phyloP scores from a whole-genome alignment of 2,797 vertebrate genomes.

The Cynodonichthys magdalenae region DNA sequence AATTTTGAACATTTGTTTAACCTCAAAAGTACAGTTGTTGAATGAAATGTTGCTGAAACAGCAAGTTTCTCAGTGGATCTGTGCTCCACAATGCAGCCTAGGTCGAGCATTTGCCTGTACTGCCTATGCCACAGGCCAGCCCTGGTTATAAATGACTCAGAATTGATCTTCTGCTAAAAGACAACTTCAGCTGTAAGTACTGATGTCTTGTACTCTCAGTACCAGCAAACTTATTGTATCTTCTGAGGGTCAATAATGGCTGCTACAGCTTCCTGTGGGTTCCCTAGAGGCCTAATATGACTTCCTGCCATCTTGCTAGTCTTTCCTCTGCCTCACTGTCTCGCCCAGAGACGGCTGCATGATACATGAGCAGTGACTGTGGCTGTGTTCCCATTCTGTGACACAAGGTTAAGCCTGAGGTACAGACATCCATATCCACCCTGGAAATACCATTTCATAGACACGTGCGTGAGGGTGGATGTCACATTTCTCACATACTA shows the following conservation, averaged over 20 bases:
- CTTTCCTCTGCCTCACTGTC: conserved; percentile 68
- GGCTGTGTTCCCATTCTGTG: conserved; percentile 8
- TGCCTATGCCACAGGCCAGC: no score
- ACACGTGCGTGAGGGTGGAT: conserved; percentile 29
- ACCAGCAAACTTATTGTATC: conserved; percentile 7
- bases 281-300: conserved; percentile 72
- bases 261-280: conserved; percentile 72
- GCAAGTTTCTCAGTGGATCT: no score
- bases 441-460: conserved; percentile 37
- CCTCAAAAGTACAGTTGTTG: no score
- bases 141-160: conserved; percentile 18
- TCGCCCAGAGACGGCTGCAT: conserved; percentile 40
- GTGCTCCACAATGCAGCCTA: no score
- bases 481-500: conserved; percentile 45
- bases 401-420: conserved; percentile 30
- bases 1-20: no score
- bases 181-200: background rate
- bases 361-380: conserved; percentile 13
- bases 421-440: conserved; percentile 32
- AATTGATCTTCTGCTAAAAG: background rate
- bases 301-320: conserved; percentile 77
- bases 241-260: conserved; percentile 62
- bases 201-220: background rate
- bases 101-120: no score
- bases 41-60: no score